Base-by-base conservation (phyloP, 2,888 invertebrate species). In the Allolobophora icterica region DNA sequence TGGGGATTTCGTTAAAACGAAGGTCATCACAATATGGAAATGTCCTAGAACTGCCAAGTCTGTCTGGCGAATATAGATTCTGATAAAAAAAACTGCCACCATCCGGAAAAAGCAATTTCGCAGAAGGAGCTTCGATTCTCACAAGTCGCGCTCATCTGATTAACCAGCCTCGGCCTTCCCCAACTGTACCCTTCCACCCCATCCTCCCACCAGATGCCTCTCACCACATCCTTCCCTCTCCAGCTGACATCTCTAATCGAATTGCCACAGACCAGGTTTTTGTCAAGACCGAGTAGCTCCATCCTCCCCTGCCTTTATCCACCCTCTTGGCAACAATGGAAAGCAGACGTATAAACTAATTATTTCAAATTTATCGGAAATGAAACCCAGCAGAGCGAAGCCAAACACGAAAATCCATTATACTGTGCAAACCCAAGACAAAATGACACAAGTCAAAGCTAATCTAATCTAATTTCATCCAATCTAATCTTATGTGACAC, bases 361-460 rank as follows among this genome's bases (percentile, higher is more conserved):
- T 71, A 71, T 71, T 71, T 71, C 71, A 71, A 71, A 71, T 71
- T 71, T 71, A 71, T 71, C n/a, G 30, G n/a, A 71, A n/a, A 71
- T n/a, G 11, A 71, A 71, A n/a, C n/a, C 71, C n/a, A 11, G 30
- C 71, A n/a, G 71, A 71, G 30, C 0, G 71, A 71, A 71, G 71
- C 71, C 71, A 71, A 30, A n/a, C 71, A 71, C 30, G 71, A 71
- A 71, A 71, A 71, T 71, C 71, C 71, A 71, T 71, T n/a, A 71
- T 71, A 17, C 71, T n/a, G 71, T n/a, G 71, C 71, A 71, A 71
- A 71, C 1, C n/a, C 71, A 71, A 71, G 71, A 1, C 71, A 71
- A 71, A 71, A 71, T 71, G 71, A 71, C 71, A 71, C 71, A 71
- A 71, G 71, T 71, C 71, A 71, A 71, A 0, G 30, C 71, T 3